Percentiles rank a stretch among this genome's conserved stretches.
Evolutionary conservation across 2,888 invertebrate genomes (phyloP).

Genomic region (Platycheirus rosarum): DNA sequence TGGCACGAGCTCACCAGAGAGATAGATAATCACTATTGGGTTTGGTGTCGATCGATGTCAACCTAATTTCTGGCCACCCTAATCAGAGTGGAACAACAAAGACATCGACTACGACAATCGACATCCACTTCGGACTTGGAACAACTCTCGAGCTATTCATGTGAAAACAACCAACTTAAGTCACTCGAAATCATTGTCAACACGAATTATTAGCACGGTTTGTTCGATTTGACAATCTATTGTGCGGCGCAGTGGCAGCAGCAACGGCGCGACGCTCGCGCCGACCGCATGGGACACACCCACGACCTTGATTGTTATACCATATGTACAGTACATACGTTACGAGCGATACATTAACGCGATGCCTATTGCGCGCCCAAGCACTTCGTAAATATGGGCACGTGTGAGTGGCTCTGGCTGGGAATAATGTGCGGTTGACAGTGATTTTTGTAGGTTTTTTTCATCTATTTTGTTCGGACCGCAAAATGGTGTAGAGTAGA

Average conservation of each 20-base stretch:
- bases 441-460: conserved; percentile 25
- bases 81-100: conserved; percentile 68
- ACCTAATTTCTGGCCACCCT: conserved; percentile 73
- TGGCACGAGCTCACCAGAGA: conserved; percentile 59
- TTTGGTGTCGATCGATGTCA: conserved; percentile 73
- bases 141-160: conserved; percentile 69
- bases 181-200: conserved; percentile 73
- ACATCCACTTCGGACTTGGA: conserved; percentile 35
- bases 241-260: conserved; percentile 47
- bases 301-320: conserved; percentile 33
- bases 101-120: conserved; percentile 40
- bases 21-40: conserved; percentile 48
- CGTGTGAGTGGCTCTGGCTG: conserved; percentile 6
- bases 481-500: no score
- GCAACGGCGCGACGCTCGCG: not conserved
- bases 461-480: conserved; percentile 6
- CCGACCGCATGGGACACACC: conserved; percentile 24
- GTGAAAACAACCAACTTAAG: conserved; percentile 74
- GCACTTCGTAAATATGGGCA: conserved; percentile 28
- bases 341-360: conserved; percentile 41
- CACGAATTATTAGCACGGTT: conserved; percentile 72
- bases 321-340: not conserved
- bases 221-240: conserved; percentile 69
- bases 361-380: conserved; percentile 43
- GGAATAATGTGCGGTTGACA: conserved; percentile 21